Evolutionary conservation across 1,140 invertebrate genomes (phyloP).

Genomic region (Capitella teleta): DNA sequence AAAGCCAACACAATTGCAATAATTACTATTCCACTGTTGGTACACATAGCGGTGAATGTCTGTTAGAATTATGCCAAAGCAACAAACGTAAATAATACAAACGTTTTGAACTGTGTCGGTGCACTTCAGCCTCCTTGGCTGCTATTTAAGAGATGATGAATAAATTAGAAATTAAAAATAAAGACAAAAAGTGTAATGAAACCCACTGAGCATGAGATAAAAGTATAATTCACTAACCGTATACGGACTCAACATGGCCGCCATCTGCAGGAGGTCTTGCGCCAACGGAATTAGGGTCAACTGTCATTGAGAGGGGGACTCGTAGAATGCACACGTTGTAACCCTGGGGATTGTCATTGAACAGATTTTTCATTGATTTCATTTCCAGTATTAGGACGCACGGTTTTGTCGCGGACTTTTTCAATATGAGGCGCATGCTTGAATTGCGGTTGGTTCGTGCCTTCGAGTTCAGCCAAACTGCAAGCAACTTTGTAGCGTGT

Average conservation of each 20-base stretch:
- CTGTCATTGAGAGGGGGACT: neutral
- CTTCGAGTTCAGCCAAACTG: conserved; percentile 67
- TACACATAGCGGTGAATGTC: too few species aligned
- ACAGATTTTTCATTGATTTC: neutral
- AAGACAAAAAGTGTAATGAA: too few species aligned
- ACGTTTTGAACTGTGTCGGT: too few species aligned
- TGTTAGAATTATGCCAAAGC: too few species aligned
- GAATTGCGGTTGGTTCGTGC: conserved; percentile 49
- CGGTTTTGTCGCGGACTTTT: conserved; percentile 74
- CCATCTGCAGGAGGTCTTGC: conserved; percentile 9
- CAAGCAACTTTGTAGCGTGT: conserved; percentile 74
- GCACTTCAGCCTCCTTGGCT: too few species aligned
- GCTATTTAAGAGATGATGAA: too few species aligned
- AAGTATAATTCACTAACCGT: too few species aligned
- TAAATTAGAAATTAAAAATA: too few species aligned
- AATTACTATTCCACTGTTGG: too few species aligned
- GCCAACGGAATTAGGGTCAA: neutral
- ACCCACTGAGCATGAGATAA: too few species aligned
- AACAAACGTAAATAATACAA: too few species aligned
- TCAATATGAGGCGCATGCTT: conserved; percentile 68
- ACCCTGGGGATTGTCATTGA: neutral
- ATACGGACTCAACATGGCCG: conserved; percentile 3
- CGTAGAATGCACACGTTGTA: neutral
- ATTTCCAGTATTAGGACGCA: conserved; percentile 13
- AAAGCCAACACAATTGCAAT: too few species aligned